These are phyloP conservation scores for Pipistrellus pipistrellus DNA, from an alignment of 2,797 vertebrate genomes.

Conservation along the genomic window DNA sequence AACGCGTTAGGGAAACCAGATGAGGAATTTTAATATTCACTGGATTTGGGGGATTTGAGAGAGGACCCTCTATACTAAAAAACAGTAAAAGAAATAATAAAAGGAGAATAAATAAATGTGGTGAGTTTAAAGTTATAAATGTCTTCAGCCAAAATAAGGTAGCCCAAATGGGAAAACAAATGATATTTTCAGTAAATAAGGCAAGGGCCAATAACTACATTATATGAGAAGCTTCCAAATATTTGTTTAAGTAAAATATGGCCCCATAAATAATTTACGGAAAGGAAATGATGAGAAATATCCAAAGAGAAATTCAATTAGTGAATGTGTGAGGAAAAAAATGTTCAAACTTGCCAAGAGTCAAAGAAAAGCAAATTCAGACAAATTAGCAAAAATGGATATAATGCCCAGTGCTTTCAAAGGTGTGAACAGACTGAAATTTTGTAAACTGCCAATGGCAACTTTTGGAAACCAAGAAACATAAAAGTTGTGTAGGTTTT, in stretches of 20 bases:
- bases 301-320: constrained; percentile 29
- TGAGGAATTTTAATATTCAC: constrained; percentile 76
- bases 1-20: constrained; percentile 71
- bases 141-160: constrained; percentile 49
- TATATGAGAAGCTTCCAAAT: not conserved
- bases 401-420: not conserved
- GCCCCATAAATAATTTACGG: not conserved
- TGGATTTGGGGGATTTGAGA: constrained; percentile 67
- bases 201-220: not conserved
- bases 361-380: constrained; percentile 50
- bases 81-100: constrained; percentile 32
- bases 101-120: constrained; percentile 62
- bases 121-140: constrained; percentile 51
- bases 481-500: constrained; percentile 2
- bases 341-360: constrained; percentile 15
- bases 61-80: not conserved
- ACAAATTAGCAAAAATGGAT: not conserved
- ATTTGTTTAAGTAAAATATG: constrained; percentile 50
- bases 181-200: constrained; percentile 38
- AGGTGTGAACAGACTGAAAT: not conserved
- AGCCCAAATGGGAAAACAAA: not conserved
- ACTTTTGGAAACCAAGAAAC: not conserved
- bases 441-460: not conserved
- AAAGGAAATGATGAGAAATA: constrained; percentile 38
- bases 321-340: not conserved